phyloP scores from a whole-genome alignment of 2,797 vertebrate genomes.

The Oophaga sylvatica region DNA sequence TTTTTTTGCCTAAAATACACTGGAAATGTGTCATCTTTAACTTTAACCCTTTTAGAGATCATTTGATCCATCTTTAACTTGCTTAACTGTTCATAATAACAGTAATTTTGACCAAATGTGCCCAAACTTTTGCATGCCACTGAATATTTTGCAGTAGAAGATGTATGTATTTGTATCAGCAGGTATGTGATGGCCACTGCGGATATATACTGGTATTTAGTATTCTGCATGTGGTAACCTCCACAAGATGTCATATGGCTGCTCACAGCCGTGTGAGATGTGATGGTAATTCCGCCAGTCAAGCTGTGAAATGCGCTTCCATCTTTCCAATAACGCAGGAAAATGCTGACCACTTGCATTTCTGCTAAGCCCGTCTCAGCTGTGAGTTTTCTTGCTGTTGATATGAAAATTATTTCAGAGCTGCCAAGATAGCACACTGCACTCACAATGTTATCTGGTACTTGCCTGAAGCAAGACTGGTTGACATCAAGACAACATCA shows the following conservation, averaged over 20 bases:
- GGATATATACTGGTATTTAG: neutral
- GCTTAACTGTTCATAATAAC: too few relatives aligned
- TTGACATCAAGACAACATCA: conserved; percentile 57
- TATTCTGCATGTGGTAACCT: conserved; percentile 14
- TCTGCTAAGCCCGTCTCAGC: conserved; percentile 38
- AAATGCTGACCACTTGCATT: conserved; percentile 53
- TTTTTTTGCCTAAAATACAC: too few relatives aligned
- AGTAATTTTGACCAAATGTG: too few relatives aligned
- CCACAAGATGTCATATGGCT: conserved; percentile 6
- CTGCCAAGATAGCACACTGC: conserved; percentile 53
- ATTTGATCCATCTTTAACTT: too few relatives aligned
- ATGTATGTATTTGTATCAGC: neutral
- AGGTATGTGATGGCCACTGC: neutral
- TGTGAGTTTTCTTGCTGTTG: conserved; percentile 47
- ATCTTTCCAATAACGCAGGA: conserved; percentile 29
- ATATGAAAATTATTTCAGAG: conserved; percentile 47
- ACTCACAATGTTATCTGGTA: conserved; percentile 51
- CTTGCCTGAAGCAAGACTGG: conserved; percentile 51
- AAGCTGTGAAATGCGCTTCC: conserved; percentile 38
- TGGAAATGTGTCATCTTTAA: too few relatives aligned
- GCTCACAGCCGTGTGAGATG: conserved; percentile 23
- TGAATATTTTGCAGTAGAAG: neutral
- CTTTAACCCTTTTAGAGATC: too few relatives aligned
- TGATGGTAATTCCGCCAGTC: conserved; percentile 47
- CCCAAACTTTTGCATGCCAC: too few relatives aligned